Conservation (phyloP, 2,113 vertebrate species). For the Coryphaenoides rupestris region DNA sequence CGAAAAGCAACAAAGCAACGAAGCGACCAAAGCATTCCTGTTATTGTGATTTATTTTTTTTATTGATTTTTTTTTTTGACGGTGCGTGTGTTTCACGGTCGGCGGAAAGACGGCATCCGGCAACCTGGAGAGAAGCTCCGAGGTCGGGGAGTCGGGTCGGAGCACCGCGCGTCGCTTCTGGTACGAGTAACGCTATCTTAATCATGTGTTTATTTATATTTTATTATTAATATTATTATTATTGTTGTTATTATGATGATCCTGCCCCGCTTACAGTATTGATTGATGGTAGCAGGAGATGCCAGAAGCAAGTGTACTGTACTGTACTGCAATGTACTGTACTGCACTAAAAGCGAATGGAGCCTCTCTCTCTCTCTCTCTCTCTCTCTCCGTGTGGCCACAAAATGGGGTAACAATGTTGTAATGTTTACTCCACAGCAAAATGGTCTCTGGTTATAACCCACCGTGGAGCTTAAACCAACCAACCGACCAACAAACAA, state of each 20-base stretch:
- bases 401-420: slow-evolving; percentile 30
- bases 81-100: slow-evolving; percentile 25
- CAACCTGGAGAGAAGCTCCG: slow-evolving; percentile 68
- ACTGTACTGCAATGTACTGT: not conserved
- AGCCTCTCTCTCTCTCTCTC: too few relatives aligned
- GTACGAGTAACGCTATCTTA: too few relatives aligned
- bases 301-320: not conserved
- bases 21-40: slow-evolving; percentile 40
- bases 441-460: too few relatives aligned
- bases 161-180: slow-evolving; percentile 65
- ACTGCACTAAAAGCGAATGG: too few relatives aligned
- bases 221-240: too few relatives aligned
- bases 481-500: too few relatives aligned
- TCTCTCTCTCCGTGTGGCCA: not conserved
- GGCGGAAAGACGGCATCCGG: slow-evolving; percentile 69
- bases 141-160: slow-evolving; percentile 68
- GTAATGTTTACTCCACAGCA: slow-evolving; percentile 40
- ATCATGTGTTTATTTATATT: too few relatives aligned
- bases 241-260: not conserved
- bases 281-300: not conserved
- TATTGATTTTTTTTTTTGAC: too few relatives aligned
- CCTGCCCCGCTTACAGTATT: not conserved
- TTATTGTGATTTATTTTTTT: too few relatives aligned
- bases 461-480: too few relatives aligned
- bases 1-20: too few relatives aligned